Conservation (phyloP, 2,888 invertebrate genomes). For the Synergus gifuensis region DNA sequence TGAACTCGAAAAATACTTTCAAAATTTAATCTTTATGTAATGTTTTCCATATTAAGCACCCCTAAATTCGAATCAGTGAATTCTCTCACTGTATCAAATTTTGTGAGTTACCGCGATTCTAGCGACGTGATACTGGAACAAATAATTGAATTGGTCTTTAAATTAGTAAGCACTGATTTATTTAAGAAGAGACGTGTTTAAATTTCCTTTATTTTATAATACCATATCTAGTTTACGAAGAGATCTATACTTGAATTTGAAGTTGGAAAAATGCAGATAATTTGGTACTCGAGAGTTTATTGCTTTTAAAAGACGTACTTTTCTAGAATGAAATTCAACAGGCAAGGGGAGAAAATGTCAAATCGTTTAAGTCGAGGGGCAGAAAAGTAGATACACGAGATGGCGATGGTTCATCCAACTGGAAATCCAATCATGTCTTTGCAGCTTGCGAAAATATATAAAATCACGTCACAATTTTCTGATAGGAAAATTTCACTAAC, state of each 20-base stretch:
- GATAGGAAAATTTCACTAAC: background rate
- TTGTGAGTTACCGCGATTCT: no score
- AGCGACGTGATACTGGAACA: no score
- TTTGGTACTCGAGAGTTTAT: background rate
- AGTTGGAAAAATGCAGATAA: background rate
- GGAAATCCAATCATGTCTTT: constrained; percentile 63
- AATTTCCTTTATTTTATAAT: no score
- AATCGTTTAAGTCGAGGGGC: constrained; percentile 28
- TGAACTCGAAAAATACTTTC: no score
- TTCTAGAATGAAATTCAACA: background rate
- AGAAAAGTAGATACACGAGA: constrained; percentile 29
- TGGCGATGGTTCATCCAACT: constrained; percentile 55
- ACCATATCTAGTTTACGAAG: background rate
- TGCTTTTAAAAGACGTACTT: constrained; percentile 27
- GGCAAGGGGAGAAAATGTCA: constrained; percentile 19
- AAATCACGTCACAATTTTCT: constrained; percentile 13
- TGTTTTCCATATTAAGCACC: no score
- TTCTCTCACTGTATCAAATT: no score
- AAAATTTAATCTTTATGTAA: no score
- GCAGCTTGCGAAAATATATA: constrained; percentile 37
- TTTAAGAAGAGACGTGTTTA: background rate
- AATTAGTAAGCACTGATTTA: background rate
- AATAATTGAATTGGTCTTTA: background rate
- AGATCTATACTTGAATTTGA: background rate
- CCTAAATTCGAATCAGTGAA: no score